Percentiles rank a stretch among this genome's conserved stretches.
Conservation (phyloP, 2,113 vertebrate species). For the Silurus asotus region DNA sequence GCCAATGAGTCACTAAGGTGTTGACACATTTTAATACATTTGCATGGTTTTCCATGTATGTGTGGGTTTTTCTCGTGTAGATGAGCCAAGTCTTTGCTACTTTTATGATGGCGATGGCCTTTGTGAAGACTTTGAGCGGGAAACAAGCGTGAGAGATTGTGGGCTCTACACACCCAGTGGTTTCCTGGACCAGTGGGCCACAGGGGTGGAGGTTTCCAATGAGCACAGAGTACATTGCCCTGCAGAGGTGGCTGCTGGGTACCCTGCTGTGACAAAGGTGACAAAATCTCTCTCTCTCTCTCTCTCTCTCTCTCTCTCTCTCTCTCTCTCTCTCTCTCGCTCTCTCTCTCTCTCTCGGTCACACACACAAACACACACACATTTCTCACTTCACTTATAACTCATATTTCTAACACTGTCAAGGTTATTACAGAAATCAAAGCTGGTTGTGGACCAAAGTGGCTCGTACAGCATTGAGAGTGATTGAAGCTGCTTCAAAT, state of each 20-base stretch:
- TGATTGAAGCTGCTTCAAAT: neutral
- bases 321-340: neutral
- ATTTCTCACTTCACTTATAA: neutral
- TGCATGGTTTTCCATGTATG: neutral
- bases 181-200: constrained; percentile 96
- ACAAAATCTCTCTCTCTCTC: constrained; percentile 43
- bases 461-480: neutral
- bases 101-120: constrained; percentile 95
- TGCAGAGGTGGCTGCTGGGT: constrained; percentile 88
- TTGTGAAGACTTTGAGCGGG: constrained; percentile 95
- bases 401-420: neutral
- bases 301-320: neutral
- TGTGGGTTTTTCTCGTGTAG: constrained; percentile 62
- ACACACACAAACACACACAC: neutral
- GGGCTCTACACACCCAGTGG: constrained; percentile 94
- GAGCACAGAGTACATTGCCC: constrained; percentile 89
- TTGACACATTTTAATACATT: neutral
- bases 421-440: neutral
- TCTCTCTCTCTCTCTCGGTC: too few relatives aligned
- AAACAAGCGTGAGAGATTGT: constrained; percentile 92
- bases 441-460: neutral
- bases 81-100: constrained; percentile 94
- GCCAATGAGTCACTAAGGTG: neutral
- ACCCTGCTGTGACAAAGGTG: constrained; percentile 94
- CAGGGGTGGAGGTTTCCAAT: constrained; percentile 86